Conservation (phyloP, 2,888 invertebrate species). For the Spilosoma lubricipeda region DNA sequence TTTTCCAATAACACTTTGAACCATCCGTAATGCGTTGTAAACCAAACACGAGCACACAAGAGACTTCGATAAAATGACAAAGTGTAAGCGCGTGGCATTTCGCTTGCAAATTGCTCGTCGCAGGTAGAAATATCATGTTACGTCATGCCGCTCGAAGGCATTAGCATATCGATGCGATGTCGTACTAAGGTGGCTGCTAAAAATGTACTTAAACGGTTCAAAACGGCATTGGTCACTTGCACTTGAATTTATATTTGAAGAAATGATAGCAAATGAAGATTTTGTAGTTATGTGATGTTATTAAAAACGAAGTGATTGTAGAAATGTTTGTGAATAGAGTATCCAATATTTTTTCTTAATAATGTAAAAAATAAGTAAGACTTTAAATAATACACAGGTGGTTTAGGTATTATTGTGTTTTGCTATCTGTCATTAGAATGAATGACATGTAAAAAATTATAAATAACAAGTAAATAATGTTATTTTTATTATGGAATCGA, state of each 20-base stretch:
- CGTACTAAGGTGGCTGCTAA: constrained; percentile 49
- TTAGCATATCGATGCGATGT: constrained; percentile 70
- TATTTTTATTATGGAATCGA: neutral
- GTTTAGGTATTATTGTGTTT: too few relatives aligned
- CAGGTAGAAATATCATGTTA: constrained; percentile 68
- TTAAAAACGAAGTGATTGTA: neutral
- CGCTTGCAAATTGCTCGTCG: constrained; percentile 72
- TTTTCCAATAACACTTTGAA: constrained; percentile 9
- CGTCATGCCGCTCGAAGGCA: constrained; percentile 57
- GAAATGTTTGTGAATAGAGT: neutral
- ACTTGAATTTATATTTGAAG: constrained; percentile 30
- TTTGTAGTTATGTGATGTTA: neutral
- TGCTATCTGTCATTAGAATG: too few relatives aligned
- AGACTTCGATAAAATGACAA: constrained; percentile 43
- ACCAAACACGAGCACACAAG: constrained; percentile 34
- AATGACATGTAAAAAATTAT: too few relatives aligned
- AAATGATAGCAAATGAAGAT: neutral
- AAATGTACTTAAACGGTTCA: constrained; percentile 57
- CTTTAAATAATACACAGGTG: too few relatives aligned
- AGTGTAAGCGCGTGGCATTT: constrained; percentile 57
- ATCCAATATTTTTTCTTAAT: too few relatives aligned
- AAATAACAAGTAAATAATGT: too few relatives aligned
- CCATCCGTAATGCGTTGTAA: constrained; percentile 17
- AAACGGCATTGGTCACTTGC: constrained; percentile 38
- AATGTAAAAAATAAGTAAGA: too few relatives aligned